Evolutionary conservation across 2,113 vertebrate genomes (phyloP).

Genomic region (Petaurus breviceps): DNA sequence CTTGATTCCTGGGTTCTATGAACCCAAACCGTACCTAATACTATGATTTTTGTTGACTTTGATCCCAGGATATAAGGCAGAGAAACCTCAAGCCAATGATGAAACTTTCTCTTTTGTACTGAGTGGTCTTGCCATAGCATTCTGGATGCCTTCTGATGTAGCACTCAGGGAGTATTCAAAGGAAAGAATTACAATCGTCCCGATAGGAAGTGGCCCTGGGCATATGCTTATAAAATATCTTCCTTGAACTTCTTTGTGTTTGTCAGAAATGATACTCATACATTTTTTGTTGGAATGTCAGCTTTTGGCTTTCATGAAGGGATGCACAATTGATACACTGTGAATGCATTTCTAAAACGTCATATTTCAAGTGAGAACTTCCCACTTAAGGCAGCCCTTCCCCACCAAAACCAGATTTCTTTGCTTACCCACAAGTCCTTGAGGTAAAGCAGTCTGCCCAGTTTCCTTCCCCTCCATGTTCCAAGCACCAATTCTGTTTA

Average conservation of each 20-base stretch:
- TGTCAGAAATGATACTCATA: not conserved
- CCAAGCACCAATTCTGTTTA: not conserved
- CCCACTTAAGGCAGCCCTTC: not conserved
- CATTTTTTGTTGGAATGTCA: conserved; percentile 12
- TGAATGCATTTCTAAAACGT: not conserved
- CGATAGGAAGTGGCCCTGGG: not conserved
- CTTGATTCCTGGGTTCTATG: not conserved
- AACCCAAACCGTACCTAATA: conserved; percentile 17
- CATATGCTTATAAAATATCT: not conserved
- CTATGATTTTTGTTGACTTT: not conserved
- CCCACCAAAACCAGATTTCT: not conserved
- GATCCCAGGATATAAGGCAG: not conserved
- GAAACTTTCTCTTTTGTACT: not conserved
- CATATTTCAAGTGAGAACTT: not conserved
- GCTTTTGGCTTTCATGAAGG: not conserved
- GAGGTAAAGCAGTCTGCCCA: not conserved
- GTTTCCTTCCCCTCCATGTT: not conserved
- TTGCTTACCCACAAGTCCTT: not conserved
- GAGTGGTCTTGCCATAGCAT: not conserved
- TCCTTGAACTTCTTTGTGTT: not conserved
- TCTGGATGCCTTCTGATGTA: not conserved
- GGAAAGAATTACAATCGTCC: not conserved
- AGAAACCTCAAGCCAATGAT: not conserved
- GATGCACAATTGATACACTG: not conserved
- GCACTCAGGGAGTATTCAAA: not conserved